Conservation (phyloP, 1,140 invertebrate species). For the Prorops nasuta region DNA sequence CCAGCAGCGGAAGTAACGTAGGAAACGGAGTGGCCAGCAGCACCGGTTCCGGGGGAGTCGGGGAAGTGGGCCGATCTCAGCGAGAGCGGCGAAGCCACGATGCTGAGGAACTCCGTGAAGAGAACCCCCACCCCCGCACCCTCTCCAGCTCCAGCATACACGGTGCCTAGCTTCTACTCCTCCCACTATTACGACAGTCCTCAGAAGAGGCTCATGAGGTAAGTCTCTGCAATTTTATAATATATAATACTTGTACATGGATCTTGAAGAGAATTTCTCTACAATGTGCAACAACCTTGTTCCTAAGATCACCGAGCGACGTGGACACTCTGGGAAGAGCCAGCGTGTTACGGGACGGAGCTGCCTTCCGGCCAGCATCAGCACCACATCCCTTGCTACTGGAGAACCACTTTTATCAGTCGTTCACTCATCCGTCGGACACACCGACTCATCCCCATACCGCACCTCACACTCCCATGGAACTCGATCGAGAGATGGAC, state of each 20-base stretch:
- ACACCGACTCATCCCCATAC: conserved; percentile 47
- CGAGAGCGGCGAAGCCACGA: conserved; percentile 44
- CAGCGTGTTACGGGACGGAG: conserved; percentile 66
- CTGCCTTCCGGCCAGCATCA: conserved; percentile 59
- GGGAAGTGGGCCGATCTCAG: conserved; percentile 25
- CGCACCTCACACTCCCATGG: conserved; percentile 50
- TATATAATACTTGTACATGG: no score
- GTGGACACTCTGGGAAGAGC: conserved; percentile 58
- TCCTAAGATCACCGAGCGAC: conserved; percentile 51
- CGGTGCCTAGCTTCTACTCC: conserved; percentile 41
- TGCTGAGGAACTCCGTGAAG: conserved; percentile 43
- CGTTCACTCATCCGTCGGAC: conserved; percentile 44
- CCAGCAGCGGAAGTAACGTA: conserved; percentile 8
- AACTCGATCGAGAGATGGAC: conserved; percentile 49
- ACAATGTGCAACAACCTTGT: not conserved
- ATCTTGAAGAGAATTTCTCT: no score
- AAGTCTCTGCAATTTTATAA: no score
- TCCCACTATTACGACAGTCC: conserved; percentile 51
- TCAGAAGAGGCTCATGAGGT: conserved; percentile 53
- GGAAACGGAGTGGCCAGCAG: conserved; percentile 10
- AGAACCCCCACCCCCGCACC: conserved; percentile 56
- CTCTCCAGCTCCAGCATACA: conserved; percentile 48
- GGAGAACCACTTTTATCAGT: conserved; percentile 49
- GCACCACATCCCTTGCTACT: conserved; percentile 59
- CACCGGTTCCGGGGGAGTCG: conserved; percentile 15